Percentiles rank a stretch among this genome's conserved stretches.
These are phyloP conservation scores for Holacanthella duospinosa DNA, from an alignment of 2,888 invertebrate species.

Conservation along the genomic window DNA sequence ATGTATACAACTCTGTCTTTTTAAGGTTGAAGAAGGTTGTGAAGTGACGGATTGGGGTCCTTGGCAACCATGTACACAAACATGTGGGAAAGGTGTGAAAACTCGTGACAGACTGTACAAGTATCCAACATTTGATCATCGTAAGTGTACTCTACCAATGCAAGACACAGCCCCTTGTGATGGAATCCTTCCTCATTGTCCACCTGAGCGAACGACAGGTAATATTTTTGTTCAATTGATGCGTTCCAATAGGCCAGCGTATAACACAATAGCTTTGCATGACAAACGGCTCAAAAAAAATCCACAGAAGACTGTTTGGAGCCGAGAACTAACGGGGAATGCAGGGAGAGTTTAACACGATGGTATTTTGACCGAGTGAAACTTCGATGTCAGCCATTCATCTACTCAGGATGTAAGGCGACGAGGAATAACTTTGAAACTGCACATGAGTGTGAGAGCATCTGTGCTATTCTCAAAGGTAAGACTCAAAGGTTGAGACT, in stretches of 20 bases:
- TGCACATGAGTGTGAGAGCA: slow-evolving; percentile 56
- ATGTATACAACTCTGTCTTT: neutral
- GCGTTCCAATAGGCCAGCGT: neutral
- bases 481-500: slow-evolving; percentile 1
- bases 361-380: slow-evolving; percentile 70
- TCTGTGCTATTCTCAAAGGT: slow-evolving; percentile 55
- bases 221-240: too few species aligned
- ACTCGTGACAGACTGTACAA: slow-evolving; percentile 49
- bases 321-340: slow-evolving; percentile 9
- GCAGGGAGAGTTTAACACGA: slow-evolving; percentile 56
- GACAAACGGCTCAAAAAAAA: neutral
- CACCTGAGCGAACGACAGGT: slow-evolving; percentile 19
- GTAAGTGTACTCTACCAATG: slow-evolving; percentile 42
- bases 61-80: slow-evolving; percentile 69
- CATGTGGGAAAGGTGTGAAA: slow-evolving; percentile 64
- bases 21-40: slow-evolving; percentile 46
- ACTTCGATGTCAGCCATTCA: slow-evolving; percentile 67
- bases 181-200: slow-evolving; percentile 21
- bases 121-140: slow-evolving; percentile 28
- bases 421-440: slow-evolving; percentile 78
- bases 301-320: slow-evolving; percentile 10
- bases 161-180: slow-evolving; percentile 32
- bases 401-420: slow-evolving; percentile 77
- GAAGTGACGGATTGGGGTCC: slow-evolving; percentile 61
- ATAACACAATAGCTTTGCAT: neutral